Evolutionary conservation across 2,888 invertebrate genomes (phyloP), one percentile per base, ranked within the genome.

Genomic region (Dicranocentrus wangi): DNA sequence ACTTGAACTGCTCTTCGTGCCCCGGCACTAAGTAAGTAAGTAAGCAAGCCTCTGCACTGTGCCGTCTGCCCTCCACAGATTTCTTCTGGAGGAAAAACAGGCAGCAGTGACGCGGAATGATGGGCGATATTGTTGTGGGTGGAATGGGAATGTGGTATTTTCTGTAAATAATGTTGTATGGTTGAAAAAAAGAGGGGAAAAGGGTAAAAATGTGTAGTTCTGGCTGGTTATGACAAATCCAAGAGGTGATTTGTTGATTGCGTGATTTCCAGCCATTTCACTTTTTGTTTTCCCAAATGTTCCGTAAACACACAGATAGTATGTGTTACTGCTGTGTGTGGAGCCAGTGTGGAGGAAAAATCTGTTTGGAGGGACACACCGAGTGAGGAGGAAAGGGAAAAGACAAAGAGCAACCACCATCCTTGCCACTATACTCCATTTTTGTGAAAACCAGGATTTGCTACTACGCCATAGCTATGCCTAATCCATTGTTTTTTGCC

Each of bases 181-280:
- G 51, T 17, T 58, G 1, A 27, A 13, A n/a, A 13, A 58, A 27
- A 58, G 23, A 55, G n/a, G 39, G 43, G 65, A 27, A 25, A 47
- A n/a, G 39, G 63, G 1, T 23, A 19, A n/a, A 1, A 42, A 42
- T 27, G 13, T 55, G 28, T 2, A 32, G 69, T 19, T 13, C 15
- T 55, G 21, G 47, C 76, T 76, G 68, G 23, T 76, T 60, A 76
- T 65, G 72, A 70, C 63, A 78, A 69, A 69, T 75, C 60, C 51
- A n/a, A n/a, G 58, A 82, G 68, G 71, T 84, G 84, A 84, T 84
- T 84, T 84, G 84, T 81, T 84, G 78, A 75, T 82, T 84, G 84
- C 84, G 82, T 84, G 84, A 70, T 63, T 70, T 55, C 60, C 65
- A 55, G 73, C 78, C 73, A 82, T 84, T 82, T 79, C 78, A 58